Conservation (phyloP, 2,113 vertebrate species). For the Barbus barbus region DNA sequence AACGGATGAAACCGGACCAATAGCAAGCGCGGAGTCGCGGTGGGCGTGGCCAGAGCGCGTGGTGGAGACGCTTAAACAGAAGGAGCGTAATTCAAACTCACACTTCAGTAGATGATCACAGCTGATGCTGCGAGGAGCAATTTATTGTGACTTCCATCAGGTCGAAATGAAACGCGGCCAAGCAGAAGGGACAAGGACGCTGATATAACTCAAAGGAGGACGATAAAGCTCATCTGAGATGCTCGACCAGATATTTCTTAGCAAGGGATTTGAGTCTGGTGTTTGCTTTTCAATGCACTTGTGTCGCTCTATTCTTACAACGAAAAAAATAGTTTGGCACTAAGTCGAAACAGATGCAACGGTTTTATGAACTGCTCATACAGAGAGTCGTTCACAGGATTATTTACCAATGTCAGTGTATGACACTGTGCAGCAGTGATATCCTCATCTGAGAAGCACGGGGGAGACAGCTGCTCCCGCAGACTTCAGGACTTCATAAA, state of each 20-base stretch:
- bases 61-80: slow-evolving; percentile 82
- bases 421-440: neutral
- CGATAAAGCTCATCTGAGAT: slow-evolving; percentile 5
- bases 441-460: slow-evolving; percentile 3
- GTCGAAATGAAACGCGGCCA: neutral
- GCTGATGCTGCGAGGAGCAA: neutral
- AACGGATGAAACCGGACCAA: slow-evolving; percentile 62
- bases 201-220: neutral
- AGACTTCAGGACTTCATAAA: slow-evolving; percentile 14
- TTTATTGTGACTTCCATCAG: neutral
- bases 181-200: slow-evolving; percentile 31
- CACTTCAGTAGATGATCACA: slow-evolving; percentile 36
- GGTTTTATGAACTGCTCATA: neutral
- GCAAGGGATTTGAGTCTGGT: slow-evolving; percentile 22
- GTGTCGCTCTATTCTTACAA: neutral
- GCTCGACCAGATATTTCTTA: slow-evolving; percentile 24
- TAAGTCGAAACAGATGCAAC: slow-evolving; percentile 53
- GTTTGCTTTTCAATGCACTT: neutral
- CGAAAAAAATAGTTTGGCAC: neutral
- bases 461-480: slow-evolving; percentile 6
- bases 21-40: slow-evolving; percentile 58
- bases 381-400: slow-evolving; percentile 49
- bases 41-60: slow-evolving; percentile 63
- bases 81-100: slow-evolving; percentile 88
- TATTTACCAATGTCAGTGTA: slow-evolving; percentile 39